Conservation (phyloP, 2,113 vertebrate species). For the Calypte anna region DNA sequence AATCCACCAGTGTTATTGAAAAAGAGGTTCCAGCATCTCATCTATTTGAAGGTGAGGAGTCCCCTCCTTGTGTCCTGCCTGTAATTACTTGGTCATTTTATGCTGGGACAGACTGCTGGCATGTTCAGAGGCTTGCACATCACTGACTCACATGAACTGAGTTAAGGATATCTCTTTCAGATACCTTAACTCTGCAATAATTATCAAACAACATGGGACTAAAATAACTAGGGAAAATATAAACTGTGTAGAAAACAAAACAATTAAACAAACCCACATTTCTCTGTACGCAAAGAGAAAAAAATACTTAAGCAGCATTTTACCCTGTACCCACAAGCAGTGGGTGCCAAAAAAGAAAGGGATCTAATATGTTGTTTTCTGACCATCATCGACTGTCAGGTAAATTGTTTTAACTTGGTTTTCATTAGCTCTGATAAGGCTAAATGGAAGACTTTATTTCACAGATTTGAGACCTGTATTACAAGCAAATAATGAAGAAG, state of each 20-base stretch:
- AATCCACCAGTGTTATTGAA: background rate
- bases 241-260: background rate
- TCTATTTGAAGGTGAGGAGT: background rate
- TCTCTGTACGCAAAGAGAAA: background rate
- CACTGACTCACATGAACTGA: background rate
- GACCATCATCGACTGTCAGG: background rate
- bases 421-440: background rate
- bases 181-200: background rate
- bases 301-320: background rate
- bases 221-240: background rate
- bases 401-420: background rate
- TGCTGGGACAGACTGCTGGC: background rate
- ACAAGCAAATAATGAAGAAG: background rate
- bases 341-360: background rate
- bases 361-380: background rate
- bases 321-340: background rate
- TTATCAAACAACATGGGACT: background rate
- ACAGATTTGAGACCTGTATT: background rate
- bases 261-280: background rate
- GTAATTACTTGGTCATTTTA: background rate
- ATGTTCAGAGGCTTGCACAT: background rate
- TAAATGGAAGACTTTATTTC: background rate
- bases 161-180: background rate
- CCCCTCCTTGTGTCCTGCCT: background rate
- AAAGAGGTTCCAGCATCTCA: background rate